Evolutionary conservation across 1,140 invertebrate genomes (phyloP), one percentile per base, ranked within the genome.

Genomic region (Drosophila bipectinata): DNA sequence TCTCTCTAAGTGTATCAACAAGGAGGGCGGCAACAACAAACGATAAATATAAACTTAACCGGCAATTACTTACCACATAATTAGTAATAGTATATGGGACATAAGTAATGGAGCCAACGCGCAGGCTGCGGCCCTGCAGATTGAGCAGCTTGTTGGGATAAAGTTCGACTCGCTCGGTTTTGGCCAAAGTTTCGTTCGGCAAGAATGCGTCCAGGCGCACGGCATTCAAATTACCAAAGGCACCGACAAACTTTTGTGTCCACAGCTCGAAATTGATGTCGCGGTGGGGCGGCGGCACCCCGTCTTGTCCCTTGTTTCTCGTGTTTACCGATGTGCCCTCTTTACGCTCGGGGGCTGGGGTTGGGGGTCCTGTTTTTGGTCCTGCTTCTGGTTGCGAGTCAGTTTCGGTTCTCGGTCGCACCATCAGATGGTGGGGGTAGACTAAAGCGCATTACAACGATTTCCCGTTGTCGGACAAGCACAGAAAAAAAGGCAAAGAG

Each of bases 21-120:
- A 18, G 44, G 1, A 10, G 44, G 44, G 44, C 18, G 44, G 55
- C 47, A 73, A 72, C 37, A 72, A 61, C 54, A 77, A 59, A 79
- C 74, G 69, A 84, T 88, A 90, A 90, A 90, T 90, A 90, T 90
- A 90, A 87, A 87, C 81, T 90, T 90, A 90, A 87, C 87, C 82
- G 61, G 72, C 84, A 89, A 89, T 85, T 84, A 91, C 89, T 91
- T 91, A 91, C 90, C 90, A 91, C 90, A 91, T 91, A 91, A 91
- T 91, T 83, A 91, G 85, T 85, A 88, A 90, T 73, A 74, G 84
- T 84, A 78, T 91, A 91, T 75, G 90, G 90, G 63, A 90, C 77
- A 89, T 91, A 91, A 78, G 90, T 91, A 82, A 89, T 55, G 53
- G 90, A 87, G 59, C 87, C 80, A 56, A 90, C 56, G 59, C 77